These are phyloP conservation scores for Oryctes rhinoceros DNA, from an alignment of 1,140 invertebrate species.

Conservation along the genomic window DNA sequence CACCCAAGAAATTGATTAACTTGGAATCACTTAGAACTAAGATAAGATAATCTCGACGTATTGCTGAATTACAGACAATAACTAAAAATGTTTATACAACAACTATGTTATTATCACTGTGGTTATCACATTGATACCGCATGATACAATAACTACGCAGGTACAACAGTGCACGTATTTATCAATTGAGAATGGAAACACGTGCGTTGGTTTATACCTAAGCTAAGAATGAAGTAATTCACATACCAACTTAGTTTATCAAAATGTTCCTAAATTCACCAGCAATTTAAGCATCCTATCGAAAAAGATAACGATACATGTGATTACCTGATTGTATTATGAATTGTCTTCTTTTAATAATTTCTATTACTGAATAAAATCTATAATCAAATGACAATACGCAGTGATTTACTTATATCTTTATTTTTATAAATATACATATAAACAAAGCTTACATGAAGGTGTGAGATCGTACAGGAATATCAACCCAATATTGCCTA, in stretches of 20 bases:
- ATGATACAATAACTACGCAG: background rate
- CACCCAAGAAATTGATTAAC: background rate
- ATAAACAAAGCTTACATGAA: no score
- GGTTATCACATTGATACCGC: background rate
- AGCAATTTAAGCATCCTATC: no score
- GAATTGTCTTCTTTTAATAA: no score
- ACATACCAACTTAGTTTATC: no score
- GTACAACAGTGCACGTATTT: background rate
- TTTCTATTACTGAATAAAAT: no score
- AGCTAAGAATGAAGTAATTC: background rate
- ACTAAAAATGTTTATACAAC: background rate
- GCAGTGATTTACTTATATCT: no score
- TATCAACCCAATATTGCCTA: slow-evolving; percentile 30
- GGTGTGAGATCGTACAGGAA: slow-evolving; percentile 50
- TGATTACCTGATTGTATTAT: no score
- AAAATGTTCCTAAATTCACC: no score
- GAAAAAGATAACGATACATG: no score
- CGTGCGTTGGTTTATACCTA: background rate
- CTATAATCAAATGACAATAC: no score
- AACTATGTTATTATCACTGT: no score
- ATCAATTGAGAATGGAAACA: background rate
- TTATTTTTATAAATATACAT: background rate
- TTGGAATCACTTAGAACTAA: background rate
- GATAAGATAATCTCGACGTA: background rate
- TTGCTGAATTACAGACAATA: background rate